Evolutionary conservation across 2,797 vertebrate species (phyloP).

Genomic region (Acanthiza pusilla): DNA sequence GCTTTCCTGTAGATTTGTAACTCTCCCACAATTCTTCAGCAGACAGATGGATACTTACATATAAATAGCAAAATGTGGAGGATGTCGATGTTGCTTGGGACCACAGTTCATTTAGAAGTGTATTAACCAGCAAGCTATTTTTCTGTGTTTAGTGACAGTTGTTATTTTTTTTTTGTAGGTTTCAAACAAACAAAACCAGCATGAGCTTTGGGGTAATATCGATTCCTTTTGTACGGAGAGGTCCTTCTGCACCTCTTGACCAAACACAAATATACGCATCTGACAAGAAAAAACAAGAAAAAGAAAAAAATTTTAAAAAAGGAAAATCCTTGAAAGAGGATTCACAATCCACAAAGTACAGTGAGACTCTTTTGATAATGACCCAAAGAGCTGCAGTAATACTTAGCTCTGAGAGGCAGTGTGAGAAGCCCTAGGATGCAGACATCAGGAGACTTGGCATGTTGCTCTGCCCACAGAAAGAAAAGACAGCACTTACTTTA

Average conservation of each 20-base stretch:
- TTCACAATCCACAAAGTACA: not conserved
- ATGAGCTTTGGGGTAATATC: not conserved
- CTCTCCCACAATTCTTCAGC: not conserved
- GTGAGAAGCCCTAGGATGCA: not conserved
- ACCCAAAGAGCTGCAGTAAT: not conserved
- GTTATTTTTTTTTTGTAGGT: not conserved
- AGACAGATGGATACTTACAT: not conserved
- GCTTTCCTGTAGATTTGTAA: constrained; percentile 17
- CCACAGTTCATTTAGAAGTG: not conserved
- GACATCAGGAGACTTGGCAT: not conserved
- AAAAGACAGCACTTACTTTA: not conserved
- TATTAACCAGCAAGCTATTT: not conserved
- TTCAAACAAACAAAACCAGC: not conserved
- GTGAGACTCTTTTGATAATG: not conserved
- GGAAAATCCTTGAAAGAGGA: not conserved
- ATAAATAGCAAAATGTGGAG: constrained; percentile 29
- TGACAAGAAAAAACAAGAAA: not conserved
- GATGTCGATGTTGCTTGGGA: not conserved
- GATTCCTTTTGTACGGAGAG: not conserved
- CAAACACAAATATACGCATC: not conserved
- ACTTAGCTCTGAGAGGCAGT: not conserved
- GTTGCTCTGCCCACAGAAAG: not conserved
- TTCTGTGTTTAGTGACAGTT: not conserved
- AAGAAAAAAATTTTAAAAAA: not conserved
- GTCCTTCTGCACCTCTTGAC: not conserved